Base-by-base conservation (phyloP, 1,140 invertebrate genomes). In the Argopecten irradians region DNA sequence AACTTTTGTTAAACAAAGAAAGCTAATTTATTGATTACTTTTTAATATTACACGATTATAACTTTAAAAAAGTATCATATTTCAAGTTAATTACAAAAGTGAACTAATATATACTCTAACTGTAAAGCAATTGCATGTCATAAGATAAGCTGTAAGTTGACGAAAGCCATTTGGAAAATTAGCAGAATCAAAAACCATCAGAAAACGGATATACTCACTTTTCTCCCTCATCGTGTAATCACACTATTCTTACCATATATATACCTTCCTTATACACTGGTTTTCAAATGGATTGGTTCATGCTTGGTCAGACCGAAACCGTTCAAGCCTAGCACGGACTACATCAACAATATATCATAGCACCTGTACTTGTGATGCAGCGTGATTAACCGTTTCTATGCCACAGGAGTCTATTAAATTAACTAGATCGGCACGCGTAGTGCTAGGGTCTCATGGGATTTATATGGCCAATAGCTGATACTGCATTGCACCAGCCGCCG, bases 171-270 rank as follows among this genome's bases (percentile, higher is more conserved):
- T 55, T 22, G 16, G 16, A 19, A 71, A 71, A 71, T 71, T 3
- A 71, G 5, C 22, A 28, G 7, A 28, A 22, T 71, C 28, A 28
- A 71, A 71, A 71, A n/a, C 22, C 28, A 71, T 71, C n/a, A 28
- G 55, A 71, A 46, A 46, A 46, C 13, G 43, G 43, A 46, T 16
- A 71, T 71, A 71, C 55, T 71, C n/a, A 71, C 55, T 71, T 71
- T 71, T 71, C n/a, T 71, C 55, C n/a, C 55, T 71, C 55, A 71
- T 71, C 55, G n/a, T 71, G 55, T 71, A 71, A 71, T 28, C 55
- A 71, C 55, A 71, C 55, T 28, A 28, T 16, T n/a, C n/a, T 1
- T 28, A 71, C 22, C n/a, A 71, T 28, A 71, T 3, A n/a, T 71
- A n/a, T 71, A 71, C 55, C 28, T 71, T n/a, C 55, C 55, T 71